These are phyloP conservation scores for Aurelia aurita DNA, from an alignment of 30 jellyfish, hydroid and myxozoan genomes.

Conservation along the genomic window DNA sequence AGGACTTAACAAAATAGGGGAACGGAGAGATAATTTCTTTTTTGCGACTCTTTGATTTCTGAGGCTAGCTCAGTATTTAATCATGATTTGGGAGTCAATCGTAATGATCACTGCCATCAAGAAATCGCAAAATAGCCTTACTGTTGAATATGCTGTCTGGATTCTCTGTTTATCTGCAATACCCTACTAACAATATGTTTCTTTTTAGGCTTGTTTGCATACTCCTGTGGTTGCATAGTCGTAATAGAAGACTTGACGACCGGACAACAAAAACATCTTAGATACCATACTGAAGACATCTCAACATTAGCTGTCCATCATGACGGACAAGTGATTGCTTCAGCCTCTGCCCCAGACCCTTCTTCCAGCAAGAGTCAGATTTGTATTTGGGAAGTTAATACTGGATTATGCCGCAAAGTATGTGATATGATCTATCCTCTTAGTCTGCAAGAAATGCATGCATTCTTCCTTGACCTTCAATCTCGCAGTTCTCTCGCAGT, in stretches of 20 bases:
- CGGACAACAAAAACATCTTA: conserved; percentile 68
- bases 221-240: conserved; percentile 80
- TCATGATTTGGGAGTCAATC: too few species aligned
- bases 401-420: conserved; percentile 78
- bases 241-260: conserved; percentile 80
- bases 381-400: conserved; percentile 84
- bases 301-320: conserved; percentile 84
- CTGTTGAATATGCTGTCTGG: too few species aligned
- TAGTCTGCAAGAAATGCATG: background rate
- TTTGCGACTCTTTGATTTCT: too few species aligned
- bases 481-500: too few species aligned
- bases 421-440: background rate
- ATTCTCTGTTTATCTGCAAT: too few species aligned
- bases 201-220: conserved; percentile 79
- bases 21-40: too few species aligned
- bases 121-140: too few species aligned
- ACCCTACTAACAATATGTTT: background rate
- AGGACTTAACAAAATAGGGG: too few species aligned
- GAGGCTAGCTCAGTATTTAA: too few species aligned
- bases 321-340: conserved; percentile 91
- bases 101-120: too few species aligned
- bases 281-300: conserved; percentile 83
- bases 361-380: conserved; percentile 45
- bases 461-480: too few species aligned
- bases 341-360: conserved; percentile 79